These are phyloP conservation scores for Stratiomys singularior DNA, from an alignment of 2,888 invertebrate genomes.

Conservation along the genomic window DNA sequence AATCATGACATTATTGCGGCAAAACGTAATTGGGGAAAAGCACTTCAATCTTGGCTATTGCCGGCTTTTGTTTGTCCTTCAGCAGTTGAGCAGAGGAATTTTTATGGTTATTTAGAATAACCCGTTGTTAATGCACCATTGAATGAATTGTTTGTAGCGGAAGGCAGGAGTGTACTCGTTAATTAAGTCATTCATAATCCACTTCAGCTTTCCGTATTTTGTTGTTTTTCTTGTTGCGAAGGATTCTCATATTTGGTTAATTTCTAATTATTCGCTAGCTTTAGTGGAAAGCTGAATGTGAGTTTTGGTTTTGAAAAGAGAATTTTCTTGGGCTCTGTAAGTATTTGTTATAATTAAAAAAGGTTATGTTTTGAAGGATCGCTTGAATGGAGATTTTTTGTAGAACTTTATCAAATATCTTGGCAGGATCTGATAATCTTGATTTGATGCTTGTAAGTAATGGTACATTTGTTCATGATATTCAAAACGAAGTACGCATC, in stretches of 20 bases:
- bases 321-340: no score
- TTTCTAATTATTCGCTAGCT: background rate
- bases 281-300: background rate
- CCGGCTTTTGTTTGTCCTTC: background rate
- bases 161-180: background rate
- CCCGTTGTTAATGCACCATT: conserved; percentile 35
- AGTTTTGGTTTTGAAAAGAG: background rate
- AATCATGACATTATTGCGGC: conserved; percentile 44
- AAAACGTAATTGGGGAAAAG: conserved; percentile 22
- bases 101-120: conserved; percentile 3
- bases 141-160: background rate
- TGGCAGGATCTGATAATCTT: no score
- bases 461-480: no score
- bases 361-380: no score
- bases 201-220: background rate
- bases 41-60: conserved; percentile 10
- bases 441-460: no score
- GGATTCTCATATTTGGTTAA: background rate
- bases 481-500: no score
- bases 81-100: background rate
- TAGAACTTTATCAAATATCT: no score
- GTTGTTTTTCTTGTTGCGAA: background rate
- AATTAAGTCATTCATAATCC: conserved; percentile 39
- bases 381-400: no score
- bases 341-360: no score